Conservation (phyloP, 2,113 vertebrate genomes). For the Dasyurus viverrinus region DNA sequence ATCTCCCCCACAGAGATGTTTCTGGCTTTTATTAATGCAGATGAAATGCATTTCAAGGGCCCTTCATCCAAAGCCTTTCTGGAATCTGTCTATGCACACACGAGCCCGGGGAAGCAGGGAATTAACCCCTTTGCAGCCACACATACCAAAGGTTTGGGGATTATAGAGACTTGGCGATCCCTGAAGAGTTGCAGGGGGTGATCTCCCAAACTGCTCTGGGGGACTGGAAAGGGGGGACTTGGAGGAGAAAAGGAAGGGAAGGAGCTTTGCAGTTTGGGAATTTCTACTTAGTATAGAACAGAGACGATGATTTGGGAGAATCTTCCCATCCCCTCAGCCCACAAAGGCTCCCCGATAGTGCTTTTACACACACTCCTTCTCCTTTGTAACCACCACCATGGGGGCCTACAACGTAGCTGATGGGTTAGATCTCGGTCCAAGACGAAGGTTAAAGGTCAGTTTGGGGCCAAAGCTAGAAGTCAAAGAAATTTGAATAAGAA, state of each 20-base stretch:
- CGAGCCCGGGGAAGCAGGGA: not conserved
- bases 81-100: slow-evolving; percentile 1
- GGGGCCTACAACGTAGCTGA: not conserved
- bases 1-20: not conserved
- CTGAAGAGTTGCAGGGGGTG: not conserved
- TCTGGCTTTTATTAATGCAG: slow-evolving; percentile 34
- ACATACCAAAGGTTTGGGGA: not conserved
- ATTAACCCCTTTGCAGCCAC: not conserved
- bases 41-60: slow-evolving; percentile 20
- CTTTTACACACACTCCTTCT: not conserved
- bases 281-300: not conserved
- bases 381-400: not conserved
- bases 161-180: not conserved
- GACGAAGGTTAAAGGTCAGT: not conserved
- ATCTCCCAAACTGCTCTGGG: not conserved
- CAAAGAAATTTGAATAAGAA: not conserved
- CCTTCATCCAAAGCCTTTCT: not conserved
- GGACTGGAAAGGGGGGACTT: too few relatives aligned
- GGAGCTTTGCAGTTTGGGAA: not conserved
- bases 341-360: not conserved
- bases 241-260: not conserved
- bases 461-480: not conserved
- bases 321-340: not conserved
- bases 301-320: not conserved
- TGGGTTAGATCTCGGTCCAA: not conserved